phyloP scores from a whole-genome alignment of 2,888 invertebrate species.

The Agrotis clavis region DNA sequence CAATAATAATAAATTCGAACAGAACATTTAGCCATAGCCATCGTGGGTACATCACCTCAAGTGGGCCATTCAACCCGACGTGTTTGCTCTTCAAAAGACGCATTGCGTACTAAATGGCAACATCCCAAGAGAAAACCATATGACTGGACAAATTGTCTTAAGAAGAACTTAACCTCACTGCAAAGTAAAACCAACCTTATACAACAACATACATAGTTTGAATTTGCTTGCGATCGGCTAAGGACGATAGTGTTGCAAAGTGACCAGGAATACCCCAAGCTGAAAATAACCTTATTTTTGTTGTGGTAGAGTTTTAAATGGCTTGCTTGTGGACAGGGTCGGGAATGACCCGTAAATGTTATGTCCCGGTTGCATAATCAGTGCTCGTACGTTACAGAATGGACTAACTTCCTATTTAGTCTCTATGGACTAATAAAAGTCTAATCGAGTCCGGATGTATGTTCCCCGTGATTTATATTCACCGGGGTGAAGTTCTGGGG shows the following conservation, averaged over 20 bases:
- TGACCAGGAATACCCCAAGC: slow-evolving; percentile 11
- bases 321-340: too few relatives aligned
- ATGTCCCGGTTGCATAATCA: slow-evolving; percentile 55
- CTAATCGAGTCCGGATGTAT: slow-evolving; percentile 40
- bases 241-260: slow-evolving; percentile 22
- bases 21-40: not conserved
- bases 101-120: slow-evolving; percentile 60
- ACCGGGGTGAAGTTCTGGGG: slow-evolving; percentile 5
- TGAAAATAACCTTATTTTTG: too few relatives aligned
- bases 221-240: not conserved
- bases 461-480: slow-evolving; percentile 43
- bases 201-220: not conserved
- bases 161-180: not conserved
- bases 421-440: slow-evolving; percentile 39
- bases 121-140: slow-evolving; percentile 42
- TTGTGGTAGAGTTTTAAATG: too few relatives aligned
- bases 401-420: slow-evolving; percentile 43
- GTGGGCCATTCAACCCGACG: slow-evolving; percentile 41
- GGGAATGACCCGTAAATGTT: slow-evolving; percentile 18
- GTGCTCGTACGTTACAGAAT: slow-evolving; percentile 21
- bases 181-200: slow-evolving; percentile 9
- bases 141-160: slow-evolving; percentile 55
- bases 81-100: slow-evolving; percentile 50
- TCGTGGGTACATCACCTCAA: slow-evolving; percentile 23
- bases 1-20: not conserved